These are phyloP conservation scores for Cistogaster globosa DNA, from an alignment of 2,888 invertebrate genomes.

Conservation along the genomic window DNA sequence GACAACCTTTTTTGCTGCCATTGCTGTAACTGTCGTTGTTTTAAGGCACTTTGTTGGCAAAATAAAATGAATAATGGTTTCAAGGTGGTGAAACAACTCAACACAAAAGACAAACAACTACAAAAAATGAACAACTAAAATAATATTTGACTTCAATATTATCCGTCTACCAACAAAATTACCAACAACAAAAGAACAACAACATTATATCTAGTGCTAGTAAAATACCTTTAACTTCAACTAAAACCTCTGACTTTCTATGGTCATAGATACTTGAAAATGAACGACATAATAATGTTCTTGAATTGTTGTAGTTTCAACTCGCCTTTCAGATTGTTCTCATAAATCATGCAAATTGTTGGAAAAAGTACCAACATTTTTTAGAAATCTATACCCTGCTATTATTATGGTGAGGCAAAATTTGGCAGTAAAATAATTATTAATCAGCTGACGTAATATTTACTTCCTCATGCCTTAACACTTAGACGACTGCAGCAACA, in stretches of 20 bases:
- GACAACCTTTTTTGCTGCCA: conserved; percentile 29
- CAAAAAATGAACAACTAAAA: conserved; percentile 28
- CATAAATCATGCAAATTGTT: conserved; percentile 60
- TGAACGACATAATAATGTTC: conserved; percentile 58
- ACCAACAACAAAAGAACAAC: conserved; percentile 11
- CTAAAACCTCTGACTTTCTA: not conserved
- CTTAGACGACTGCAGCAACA: no score
- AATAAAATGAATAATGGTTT: conserved; percentile 70
- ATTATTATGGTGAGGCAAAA: not conserved
- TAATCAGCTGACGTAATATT: not conserved
- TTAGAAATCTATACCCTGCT: conserved; percentile 6
- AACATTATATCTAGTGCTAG: conserved; percentile 11
- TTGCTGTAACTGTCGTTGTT: conserved; percentile 42
- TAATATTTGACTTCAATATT: conserved; percentile 42
- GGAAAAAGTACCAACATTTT: not conserved
- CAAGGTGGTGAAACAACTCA: conserved; percentile 71
- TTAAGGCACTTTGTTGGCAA: conserved; percentile 57
- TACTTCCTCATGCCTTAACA: no score
- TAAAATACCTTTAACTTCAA: conserved; percentile 14
- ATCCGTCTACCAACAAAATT: conserved; percentile 3
- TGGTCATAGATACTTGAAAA: conserved; percentile 33
- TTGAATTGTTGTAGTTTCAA: conserved; percentile 49
- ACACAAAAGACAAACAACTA: conserved; percentile 55
- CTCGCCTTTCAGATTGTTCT: conserved; percentile 57
- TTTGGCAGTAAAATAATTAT: not conserved